A percentile compares a stretch with the other conserved stretches of the same genome.
phyloP scores from a whole-genome alignment of 2,797 vertebrate genomes.

The Eulemur coronatus region DNA sequence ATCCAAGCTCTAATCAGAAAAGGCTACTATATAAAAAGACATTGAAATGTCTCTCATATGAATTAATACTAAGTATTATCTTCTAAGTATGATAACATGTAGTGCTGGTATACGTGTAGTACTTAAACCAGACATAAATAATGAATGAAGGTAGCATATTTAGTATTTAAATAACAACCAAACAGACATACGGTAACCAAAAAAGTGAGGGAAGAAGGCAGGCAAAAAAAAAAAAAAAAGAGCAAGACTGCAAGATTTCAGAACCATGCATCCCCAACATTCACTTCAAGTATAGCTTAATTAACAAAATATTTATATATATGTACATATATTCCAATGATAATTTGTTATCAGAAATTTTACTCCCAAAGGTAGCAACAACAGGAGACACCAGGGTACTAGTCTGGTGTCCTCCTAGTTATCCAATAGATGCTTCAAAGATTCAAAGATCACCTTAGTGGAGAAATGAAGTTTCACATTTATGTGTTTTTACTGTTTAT shows the following conservation, averaged over 20 bases:
- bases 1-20: conserved; percentile 30
- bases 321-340: background rate
- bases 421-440: background rate
- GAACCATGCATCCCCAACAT: background rate
- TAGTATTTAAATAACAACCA: conserved; percentile 5
- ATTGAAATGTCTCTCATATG: background rate
- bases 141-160: background rate
- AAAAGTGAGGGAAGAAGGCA: background rate
- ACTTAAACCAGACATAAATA: conserved; percentile 32
- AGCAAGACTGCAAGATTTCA: background rate
- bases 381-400: background rate
- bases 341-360: conserved; percentile 16
- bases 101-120: background rate
- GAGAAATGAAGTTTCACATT: background rate
- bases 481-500: background rate
- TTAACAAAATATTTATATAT: background rate
- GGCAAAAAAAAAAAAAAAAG: background rate
- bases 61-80: conserved; percentile 2
- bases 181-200: conserved; percentile 20
- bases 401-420: background rate
- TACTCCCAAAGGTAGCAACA: background rate
- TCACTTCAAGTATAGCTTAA: background rate
- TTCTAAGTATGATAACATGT: conserved; percentile 33
- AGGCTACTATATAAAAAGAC: background rate
- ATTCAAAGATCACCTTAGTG: background rate